These are phyloP conservation scores for Halcyon chelicuti DNA, from an alignment of 2,797 vertebrate genomes.

Conservation along the genomic window DNA sequence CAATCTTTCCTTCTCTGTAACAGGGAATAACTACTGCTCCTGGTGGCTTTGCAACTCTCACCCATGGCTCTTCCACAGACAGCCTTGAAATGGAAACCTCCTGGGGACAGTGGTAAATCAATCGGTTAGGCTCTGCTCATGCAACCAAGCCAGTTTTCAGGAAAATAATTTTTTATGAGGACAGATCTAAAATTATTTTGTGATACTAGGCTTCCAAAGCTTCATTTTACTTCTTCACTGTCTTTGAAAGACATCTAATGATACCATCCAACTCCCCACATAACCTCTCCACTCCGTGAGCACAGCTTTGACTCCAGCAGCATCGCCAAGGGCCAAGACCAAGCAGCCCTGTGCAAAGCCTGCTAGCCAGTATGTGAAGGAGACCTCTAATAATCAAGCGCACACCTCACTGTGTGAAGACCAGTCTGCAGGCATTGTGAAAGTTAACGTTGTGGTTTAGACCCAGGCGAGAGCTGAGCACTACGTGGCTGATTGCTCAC, in stretches of 20 bases:
- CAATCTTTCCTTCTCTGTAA: neutral
- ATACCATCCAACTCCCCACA: neutral
- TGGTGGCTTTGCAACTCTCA: neutral
- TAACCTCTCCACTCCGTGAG: neutral
- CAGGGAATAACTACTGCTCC: neutral
- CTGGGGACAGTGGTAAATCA: neutral
- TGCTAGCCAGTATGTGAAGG: neutral
- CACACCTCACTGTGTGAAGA: neutral
- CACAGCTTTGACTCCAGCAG: neutral
- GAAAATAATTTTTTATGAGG: neutral
- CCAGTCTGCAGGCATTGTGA: neutral
- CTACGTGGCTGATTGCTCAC: neutral
- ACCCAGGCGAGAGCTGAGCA: neutral
- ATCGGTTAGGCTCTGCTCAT: neutral
- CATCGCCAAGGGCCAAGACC: neutral
- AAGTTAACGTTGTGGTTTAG: neutral
- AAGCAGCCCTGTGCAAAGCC: neutral
- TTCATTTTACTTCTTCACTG: neutral
- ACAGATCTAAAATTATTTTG: neutral
- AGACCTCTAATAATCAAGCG: neutral
- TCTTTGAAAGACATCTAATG: neutral
- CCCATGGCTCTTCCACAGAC: neutral
- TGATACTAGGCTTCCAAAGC: neutral
- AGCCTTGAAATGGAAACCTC: neutral
- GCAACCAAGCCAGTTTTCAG: neutral